These are phyloP conservation scores for Drosophila sulfurigaster DNA, from an alignment of 1,140 invertebrate genomes.

Conservation along the genomic window DNA sequence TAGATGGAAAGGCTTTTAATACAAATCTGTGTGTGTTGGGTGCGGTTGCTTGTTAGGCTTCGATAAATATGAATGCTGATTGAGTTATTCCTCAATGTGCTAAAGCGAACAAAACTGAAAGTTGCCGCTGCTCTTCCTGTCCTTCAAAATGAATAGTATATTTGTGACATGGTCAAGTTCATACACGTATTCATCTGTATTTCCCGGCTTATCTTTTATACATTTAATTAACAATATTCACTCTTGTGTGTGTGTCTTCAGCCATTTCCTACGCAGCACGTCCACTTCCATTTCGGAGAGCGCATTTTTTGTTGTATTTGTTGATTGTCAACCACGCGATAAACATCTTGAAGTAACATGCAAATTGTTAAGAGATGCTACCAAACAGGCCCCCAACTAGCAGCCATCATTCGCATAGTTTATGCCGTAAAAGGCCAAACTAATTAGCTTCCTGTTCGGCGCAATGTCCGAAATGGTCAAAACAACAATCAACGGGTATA, in stretches of 20 bases:
- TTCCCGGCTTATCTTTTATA: slow-evolving; percentile 37
- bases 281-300: slow-evolving; percentile 26
- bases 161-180: slow-evolving; percentile 36
- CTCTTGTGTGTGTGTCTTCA: slow-evolving; percentile 18
- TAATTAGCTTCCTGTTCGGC: slow-evolving; percentile 76
- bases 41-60: slow-evolving; percentile 15
- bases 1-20: slow-evolving; percentile 42
- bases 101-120: slow-evolving; percentile 31
- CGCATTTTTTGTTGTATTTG: slow-evolving; percentile 24
- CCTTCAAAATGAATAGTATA: slow-evolving; percentile 10
- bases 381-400: slow-evolving; percentile 47
- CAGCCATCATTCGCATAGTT: slow-evolving; percentile 68
- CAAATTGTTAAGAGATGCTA: slow-evolving; percentile 52
- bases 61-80: slow-evolving; percentile 26
- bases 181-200: slow-evolving; percentile 14
- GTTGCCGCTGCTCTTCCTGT: slow-evolving; percentile 46
- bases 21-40: slow-evolving; percentile 10
- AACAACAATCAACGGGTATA: slow-evolving; percentile 59
- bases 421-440: slow-evolving; percentile 71
- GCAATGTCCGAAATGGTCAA: slow-evolving; percentile 60
- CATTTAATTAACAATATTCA: slow-evolving; percentile 41
- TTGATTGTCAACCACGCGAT: slow-evolving; percentile 42
- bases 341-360: slow-evolving; percentile 45
- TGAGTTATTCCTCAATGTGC: slow-evolving; percentile 32
- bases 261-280: slow-evolving; percentile 49